These are phyloP conservation scores for Riptortus pedestris DNA, from an alignment of 1,140 invertebrate species.

Conservation along the genomic window DNA sequence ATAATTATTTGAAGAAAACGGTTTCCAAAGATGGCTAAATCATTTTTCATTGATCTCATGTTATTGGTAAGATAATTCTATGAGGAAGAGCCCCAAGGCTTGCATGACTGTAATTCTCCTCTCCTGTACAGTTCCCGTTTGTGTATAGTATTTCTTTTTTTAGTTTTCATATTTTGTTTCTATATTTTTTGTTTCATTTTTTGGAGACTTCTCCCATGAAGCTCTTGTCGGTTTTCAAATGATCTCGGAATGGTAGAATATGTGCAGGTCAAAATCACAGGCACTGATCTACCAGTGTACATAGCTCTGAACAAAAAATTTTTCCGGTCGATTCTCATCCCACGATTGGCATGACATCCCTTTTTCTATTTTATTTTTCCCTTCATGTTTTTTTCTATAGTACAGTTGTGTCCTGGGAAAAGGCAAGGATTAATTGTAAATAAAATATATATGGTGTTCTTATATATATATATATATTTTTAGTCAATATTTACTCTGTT, in stretches of 20 bases:
- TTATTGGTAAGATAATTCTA: background rate
- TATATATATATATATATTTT: constrained; percentile 16
- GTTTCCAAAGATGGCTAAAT: constrained; percentile 29
- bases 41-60: constrained; percentile 27
- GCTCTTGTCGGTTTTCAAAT: constrained; percentile 31
- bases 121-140: constrained; percentile 18
- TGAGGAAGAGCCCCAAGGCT: constrained; percentile 13
- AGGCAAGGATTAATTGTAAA: constrained; percentile 5
- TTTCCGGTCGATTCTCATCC: constrained; percentile 9
- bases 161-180: constrained; percentile 26
- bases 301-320: constrained; percentile 23
- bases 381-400: background rate
- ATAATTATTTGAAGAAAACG: constrained; percentile 11
- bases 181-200: constrained; percentile 22
- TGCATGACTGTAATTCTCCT: constrained; percentile 13
- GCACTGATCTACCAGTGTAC: constrained; percentile 25
- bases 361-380: background rate
- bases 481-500: constrained; percentile 18
- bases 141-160: constrained; percentile 27
- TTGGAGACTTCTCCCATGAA: constrained; percentile 26
- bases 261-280: background rate
- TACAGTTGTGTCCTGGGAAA: constrained; percentile 18
- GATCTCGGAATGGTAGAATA: constrained; percentile 31
- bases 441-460: constrained; percentile 9
- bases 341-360: constrained; percentile 2